Evolutionary conservation across 1,140 invertebrate genomes (phyloP).

Genomic region (Drosophila jambulina): DNA sequence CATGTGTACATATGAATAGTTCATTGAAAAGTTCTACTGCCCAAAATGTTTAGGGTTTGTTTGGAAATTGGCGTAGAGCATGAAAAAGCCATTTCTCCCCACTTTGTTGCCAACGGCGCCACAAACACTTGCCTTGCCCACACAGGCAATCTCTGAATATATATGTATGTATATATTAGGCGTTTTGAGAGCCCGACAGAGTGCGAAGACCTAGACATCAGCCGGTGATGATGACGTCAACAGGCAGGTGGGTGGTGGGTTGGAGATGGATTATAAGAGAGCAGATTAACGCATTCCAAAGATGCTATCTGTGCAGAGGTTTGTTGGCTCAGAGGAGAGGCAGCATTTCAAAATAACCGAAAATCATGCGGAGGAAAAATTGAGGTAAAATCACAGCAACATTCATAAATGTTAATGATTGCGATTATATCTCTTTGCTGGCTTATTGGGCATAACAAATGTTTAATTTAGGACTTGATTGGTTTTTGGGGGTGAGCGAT

Average conservation of each 20-base stretch:
- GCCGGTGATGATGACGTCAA: conserved; percentile 39
- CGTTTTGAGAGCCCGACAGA: conserved; percentile 30
- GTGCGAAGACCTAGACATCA: conserved; percentile 40
- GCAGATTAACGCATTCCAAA: conserved; percentile 21
- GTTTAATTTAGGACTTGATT: background rate
- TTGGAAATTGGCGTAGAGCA: conserved; percentile 27
- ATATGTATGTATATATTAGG: background rate
- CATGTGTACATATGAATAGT: conserved; percentile 26
- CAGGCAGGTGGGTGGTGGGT: conserved; percentile 23
- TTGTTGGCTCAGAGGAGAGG: background rate
- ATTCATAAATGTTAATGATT: conserved; percentile 3
- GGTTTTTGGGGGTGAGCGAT: too few relatives aligned
- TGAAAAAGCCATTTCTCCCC: conserved; percentile 12
- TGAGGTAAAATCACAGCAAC: background rate
- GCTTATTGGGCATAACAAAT: conserved; percentile 9
- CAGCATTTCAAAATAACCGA: background rate
- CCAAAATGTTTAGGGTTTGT: conserved; percentile 21
- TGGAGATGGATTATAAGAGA: conserved; percentile 17
- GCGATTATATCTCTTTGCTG: conserved; percentile 8
- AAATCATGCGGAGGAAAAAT: background rate
- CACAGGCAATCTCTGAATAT: conserved; percentile 14
- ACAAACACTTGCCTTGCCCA: conserved; percentile 33
- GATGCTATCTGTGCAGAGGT: background rate
- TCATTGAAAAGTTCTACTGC: conserved; percentile 38
- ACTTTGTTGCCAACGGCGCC: conserved; percentile 47